Evolutionary conservation across 2,113 vertebrate species (phyloP).

Genomic region (Myiopsitta monachus): DNA sequence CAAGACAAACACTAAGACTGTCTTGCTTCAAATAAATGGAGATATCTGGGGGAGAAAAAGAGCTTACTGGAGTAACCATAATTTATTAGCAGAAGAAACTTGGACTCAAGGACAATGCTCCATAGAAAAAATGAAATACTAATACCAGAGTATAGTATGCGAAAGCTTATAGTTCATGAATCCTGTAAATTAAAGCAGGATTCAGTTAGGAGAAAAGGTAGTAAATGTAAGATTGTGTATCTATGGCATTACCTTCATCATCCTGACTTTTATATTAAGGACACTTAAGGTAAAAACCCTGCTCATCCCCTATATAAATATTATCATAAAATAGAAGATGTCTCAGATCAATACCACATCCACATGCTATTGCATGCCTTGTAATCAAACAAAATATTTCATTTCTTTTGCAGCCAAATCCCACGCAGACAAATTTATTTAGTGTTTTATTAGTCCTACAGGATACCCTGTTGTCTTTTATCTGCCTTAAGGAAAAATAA

Average conservation of each 20-base stretch:
- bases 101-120: background rate
- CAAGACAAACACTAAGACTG: background rate
- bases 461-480: background rate
- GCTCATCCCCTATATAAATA: background rate
- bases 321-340: background rate
- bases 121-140: background rate
- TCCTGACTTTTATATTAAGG: background rate
- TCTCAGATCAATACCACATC: background rate
- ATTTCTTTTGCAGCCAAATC: conserved; percentile 9
- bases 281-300: background rate
- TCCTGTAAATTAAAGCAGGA: background rate
- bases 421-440: background rate
- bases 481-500: background rate
- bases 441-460: background rate
- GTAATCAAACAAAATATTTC: conserved; percentile 4
- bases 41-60: background rate
- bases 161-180: background rate
- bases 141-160: background rate
- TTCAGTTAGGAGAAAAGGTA: background rate
- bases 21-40: background rate
- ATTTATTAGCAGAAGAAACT: background rate
- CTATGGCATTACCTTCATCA: background rate
- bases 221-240: background rate
- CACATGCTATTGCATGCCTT: background rate
- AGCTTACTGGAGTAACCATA: background rate